Evolutionary conservation across 2,888 invertebrate species (phyloP).

Genomic region (Drosophila algonquin): DNA sequence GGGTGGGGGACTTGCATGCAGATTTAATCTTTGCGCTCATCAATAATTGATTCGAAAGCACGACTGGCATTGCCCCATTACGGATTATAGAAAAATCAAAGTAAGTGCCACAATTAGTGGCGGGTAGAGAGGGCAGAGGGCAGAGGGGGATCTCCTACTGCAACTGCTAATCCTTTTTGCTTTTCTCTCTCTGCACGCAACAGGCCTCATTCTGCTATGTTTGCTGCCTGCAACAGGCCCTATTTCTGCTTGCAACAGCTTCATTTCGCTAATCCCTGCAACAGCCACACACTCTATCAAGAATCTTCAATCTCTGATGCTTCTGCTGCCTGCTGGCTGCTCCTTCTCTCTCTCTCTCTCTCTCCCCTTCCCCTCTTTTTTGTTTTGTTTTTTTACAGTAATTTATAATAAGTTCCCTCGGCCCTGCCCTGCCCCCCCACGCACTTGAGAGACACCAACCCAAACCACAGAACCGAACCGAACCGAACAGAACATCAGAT

Average conservation of each 20-base stretch:
- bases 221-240: conserved; percentile 22
- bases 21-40: conserved; percentile 22
- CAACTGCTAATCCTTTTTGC: conserved; percentile 14
- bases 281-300: conserved; percentile 35
- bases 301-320: conserved; percentile 28
- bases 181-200: conserved; percentile 9
- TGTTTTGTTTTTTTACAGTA: conserved; percentile 64
- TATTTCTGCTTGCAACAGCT: conserved; percentile 38
- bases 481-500: not conserved
- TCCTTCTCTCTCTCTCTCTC: conserved; percentile 22
- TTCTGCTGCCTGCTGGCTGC: not conserved
- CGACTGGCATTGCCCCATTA: conserved; percentile 29
- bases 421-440: conserved; percentile 71
- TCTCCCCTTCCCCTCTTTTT: conserved; percentile 37
- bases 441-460: conserved; percentile 35
- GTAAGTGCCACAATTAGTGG: conserved; percentile 25
- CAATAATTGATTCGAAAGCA: conserved; percentile 45
- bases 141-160: conserved; percentile 20
- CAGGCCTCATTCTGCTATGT: conserved; percentile 3
- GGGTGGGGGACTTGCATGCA: not conserved
- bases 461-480: conserved; percentile 1
- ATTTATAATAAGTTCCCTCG: conserved; percentile 76
- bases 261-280: conserved; percentile 34
- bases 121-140: not conserved
- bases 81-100: conserved; percentile 22